Evolutionary conservation across 2,797 vertebrate species (phyloP).

Genomic region (Trichosurus vulpecula): DNA sequence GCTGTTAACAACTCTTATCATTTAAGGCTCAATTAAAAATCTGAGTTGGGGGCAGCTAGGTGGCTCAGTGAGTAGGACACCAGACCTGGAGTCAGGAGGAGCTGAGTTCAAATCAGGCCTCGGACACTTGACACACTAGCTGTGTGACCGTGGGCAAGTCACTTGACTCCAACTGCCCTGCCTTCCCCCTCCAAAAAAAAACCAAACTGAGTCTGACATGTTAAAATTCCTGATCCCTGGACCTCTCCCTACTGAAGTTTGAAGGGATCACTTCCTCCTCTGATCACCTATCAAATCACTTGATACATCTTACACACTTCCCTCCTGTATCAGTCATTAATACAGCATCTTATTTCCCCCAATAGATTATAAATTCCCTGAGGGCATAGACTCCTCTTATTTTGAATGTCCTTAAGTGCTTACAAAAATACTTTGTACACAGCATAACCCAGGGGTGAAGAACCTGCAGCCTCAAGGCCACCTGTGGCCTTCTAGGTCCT

Average conservation of each 20-base stretch:
- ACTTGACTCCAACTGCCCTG: no score
- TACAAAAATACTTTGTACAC: neutral
- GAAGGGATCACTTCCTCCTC: neutral
- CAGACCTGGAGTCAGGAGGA: no score
- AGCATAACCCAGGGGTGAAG: neutral
- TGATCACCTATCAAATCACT: neutral
- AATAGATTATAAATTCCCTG: neutral
- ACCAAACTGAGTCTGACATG: neutral
- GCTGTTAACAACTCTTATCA: neutral
- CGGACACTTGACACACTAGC: no score
- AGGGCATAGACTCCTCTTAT: neutral
- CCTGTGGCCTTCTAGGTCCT: no score
- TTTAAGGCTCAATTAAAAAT: neutral
- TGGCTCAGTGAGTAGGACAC: no score
- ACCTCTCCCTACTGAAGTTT: neutral
- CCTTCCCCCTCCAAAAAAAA: no score
- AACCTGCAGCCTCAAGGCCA: no score
- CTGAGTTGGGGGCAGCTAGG: no score
- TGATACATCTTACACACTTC: neutral
- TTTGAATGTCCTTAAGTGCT: neutral
- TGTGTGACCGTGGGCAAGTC: no score
- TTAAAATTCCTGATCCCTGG: neutral
- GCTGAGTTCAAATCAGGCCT: no score
- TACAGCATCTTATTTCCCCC: neutral
- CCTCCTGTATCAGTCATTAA: neutral